Conservation (phyloP, 2,888 invertebrate genomes). For the Cylloceria caligata region DNA sequence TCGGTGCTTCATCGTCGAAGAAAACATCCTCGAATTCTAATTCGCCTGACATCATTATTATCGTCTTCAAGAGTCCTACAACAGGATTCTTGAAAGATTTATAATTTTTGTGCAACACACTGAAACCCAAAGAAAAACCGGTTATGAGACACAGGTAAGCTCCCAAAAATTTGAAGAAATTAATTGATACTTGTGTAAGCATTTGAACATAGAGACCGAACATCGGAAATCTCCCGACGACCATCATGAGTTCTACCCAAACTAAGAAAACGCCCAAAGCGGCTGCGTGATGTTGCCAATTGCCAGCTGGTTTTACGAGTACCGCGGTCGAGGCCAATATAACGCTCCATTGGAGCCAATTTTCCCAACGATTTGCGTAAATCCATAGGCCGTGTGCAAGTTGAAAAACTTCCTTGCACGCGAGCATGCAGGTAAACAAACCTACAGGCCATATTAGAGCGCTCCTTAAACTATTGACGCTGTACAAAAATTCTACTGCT, state of each 20-base stretch:
- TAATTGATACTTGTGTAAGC: slow-evolving; percentile 93
- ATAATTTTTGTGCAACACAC: slow-evolving; percentile 92
- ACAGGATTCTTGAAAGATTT: slow-evolving; percentile 89
- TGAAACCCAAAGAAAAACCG: slow-evolving; percentile 92
- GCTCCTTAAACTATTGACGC: slow-evolving; percentile 80
- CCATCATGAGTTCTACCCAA: slow-evolving; percentile 94
- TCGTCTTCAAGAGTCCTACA: slow-evolving; percentile 90
- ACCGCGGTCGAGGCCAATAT: slow-evolving; percentile 85
- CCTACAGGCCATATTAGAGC: slow-evolving; percentile 86
- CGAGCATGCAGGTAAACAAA: slow-evolving; percentile 87
- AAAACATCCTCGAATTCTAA: slow-evolving; percentile 94
- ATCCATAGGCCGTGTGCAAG: slow-evolving; percentile 89
- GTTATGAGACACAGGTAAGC: slow-evolving; percentile 93
- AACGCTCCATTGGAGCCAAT: slow-evolving; percentile 93
- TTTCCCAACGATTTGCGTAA: slow-evolving; percentile 94
- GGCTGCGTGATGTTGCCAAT: slow-evolving; percentile 93
- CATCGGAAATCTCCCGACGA: slow-evolving; percentile 93
- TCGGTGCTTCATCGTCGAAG: slow-evolving; percentile 85
- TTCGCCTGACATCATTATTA: slow-evolving; percentile 96
- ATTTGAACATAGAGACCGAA: slow-evolving; percentile 95
- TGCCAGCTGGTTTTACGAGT: slow-evolving; percentile 77
- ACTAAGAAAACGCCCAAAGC: slow-evolving; percentile 92
- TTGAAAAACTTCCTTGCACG: slow-evolving; percentile 92
- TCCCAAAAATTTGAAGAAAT: slow-evolving; percentile 92
- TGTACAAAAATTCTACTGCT: slow-evolving; percentile 87